Evolutionary conservation across 1,140 invertebrate species (phyloP), one percentile per base, ranked within the genome.

Genomic region (Sycophaga agraensis): DNA sequence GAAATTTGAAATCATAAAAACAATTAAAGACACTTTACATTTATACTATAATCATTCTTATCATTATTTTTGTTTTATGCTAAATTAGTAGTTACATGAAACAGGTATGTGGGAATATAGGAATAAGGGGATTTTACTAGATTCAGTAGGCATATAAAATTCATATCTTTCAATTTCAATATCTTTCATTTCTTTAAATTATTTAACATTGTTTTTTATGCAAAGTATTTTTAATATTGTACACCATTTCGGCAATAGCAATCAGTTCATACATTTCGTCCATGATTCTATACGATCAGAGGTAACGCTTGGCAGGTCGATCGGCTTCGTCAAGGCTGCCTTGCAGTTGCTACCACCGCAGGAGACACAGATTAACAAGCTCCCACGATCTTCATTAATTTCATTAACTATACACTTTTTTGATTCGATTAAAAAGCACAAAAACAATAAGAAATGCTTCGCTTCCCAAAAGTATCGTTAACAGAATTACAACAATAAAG

Each of bases 161-260:
- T 57, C 55, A 24, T 46, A 24, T 57, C 17, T 57, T 64, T 46
- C 39, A 51, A 51, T 57, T 64, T 53, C 16, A 59, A 58, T 57
- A 51, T 59, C 28, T 59, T 59, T 53, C 62, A 64, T 64, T 54
- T 64, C 31, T 48, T 64, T 59, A 59, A 59, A 54, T 64, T 59
- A 64, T 59, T 34, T 64, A 64, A 64, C 55, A 64, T 64, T 59
- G 43, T 59, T 64, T 63, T 62, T 64, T 54, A 59, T 59, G 55
- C 40, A 64, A 64, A 59, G 55, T 59, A 54, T 54, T 53, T 62
- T 58, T 56, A 42, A 64, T 64, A 59, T 64, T 54, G 42, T 64
- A 64, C 62, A 64, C 55, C 39, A 28, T 46, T 45, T 53, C 50
- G 48, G 48, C 39, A 58, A 58, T 63, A 63, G 48, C 49, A 46